Conservation (phyloP, 2,888 invertebrate genomes). For the Sericinus montela region DNA sequence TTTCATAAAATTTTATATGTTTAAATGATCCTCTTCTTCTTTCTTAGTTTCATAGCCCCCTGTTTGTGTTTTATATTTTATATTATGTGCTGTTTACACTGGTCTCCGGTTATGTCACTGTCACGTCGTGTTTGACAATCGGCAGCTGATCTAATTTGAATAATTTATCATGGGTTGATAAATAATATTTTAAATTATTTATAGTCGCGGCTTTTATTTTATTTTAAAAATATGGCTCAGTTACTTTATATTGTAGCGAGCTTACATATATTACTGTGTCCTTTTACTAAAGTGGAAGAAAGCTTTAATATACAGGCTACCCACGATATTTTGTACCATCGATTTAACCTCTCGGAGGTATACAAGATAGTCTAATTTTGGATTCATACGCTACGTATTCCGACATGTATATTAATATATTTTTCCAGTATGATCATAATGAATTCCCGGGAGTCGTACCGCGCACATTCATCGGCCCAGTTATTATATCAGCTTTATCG, state of each 20-base stretch:
- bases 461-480: constrained; percentile 95
- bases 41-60: too few relatives aligned
- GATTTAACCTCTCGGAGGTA: constrained; percentile 91
- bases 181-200: constrained; percentile 17
- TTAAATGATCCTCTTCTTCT: too few relatives aligned
- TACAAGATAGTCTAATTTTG: constrained; percentile 67
- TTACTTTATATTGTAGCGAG: constrained; percentile 86
- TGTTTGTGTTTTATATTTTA: too few relatives aligned
- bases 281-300: constrained; percentile 99
- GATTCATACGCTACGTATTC: constrained; percentile 26
- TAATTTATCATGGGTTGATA: constrained; percentile 44
- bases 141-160: constrained; percentile 10
- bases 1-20: too few relatives aligned
- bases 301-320: constrained; percentile 99
- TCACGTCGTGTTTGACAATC: constrained; percentile 9
- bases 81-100: too few relatives aligned
- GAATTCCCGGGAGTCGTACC: constrained; percentile 99
- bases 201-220: constrained; percentile 31
- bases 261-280: constrained; percentile 91
- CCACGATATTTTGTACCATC: constrained; percentile 96
- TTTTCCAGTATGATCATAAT: constrained; percentile 95
- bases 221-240: constrained; percentile 82
- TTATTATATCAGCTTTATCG: constrained; percentile 87
- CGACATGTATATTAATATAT: constrained; percentile 19
- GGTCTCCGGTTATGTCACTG: too few relatives aligned